Evolutionary conservation across 1,140 invertebrate species (phyloP), one percentile per base, ranked within the genome.

Genomic region (Hestina assimilis): DNA sequence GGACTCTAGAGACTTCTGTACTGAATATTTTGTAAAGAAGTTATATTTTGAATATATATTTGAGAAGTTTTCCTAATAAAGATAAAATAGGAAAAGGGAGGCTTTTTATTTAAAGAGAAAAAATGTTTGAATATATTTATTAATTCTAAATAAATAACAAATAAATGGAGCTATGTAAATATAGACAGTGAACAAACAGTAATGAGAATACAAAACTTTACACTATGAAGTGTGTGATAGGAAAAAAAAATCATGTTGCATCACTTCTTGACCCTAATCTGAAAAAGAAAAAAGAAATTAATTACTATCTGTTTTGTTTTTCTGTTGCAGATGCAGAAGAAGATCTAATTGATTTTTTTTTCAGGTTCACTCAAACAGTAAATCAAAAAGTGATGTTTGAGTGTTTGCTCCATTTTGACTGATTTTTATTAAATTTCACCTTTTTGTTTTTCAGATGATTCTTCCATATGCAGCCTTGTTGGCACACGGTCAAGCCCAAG

Each of bases 391-490:
- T 66, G 48, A 59, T 35, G 76, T 88, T 88, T 86, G 81, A 71
- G 82, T 85, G 78, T 85, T 82, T 87, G 69, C 26, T 66, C 58
- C 57, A 52, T 53, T 67, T 66, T 62, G 72, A 72, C 60, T 53
- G 41, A 66, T 75, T n/a, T n/a, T n/a, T 75, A 80, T 69, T 88
- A 83, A 89, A 58, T 67, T 24, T 87, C 63, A 89, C 87, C 87
- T 83, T 87, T 89, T 77, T 89, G 83, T 77, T 88, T 89, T 89
- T 83, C 89, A 89, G 86, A 84, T 83, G 79, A 74, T 69, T 89
- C 83, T 72, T 83, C 84, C 77, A 82, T 83, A 63, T 89, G 87
- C 83, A 89, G 84, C 75, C 87, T 84, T 78, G 89, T 89, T 76
- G 89, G 84, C 72, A 89, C 86, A 73, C 87, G 83, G 74, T 89